A percentile compares a stretch with the other conserved stretches of the same genome.
phyloP scores from a whole-genome alignment of 2,888 invertebrate genomes.

The Ligdia adustata region DNA sequence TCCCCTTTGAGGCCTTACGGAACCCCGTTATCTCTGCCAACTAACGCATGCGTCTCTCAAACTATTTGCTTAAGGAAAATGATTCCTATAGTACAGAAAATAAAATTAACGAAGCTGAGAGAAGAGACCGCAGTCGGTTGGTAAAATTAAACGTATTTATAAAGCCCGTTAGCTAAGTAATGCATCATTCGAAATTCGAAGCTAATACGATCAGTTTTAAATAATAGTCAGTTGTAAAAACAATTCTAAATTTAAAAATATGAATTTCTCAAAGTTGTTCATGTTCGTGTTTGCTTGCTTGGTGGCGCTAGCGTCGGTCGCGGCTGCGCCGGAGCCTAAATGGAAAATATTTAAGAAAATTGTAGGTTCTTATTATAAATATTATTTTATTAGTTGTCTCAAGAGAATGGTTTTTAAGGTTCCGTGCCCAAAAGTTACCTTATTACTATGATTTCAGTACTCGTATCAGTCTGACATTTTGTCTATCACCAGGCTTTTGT shows the following conservation, averaged over 20 bases:
- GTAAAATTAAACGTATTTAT: conserved; percentile 12
- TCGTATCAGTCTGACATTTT: too few species aligned
- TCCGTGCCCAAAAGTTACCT: too few species aligned
- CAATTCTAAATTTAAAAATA: conserved; percentile 34
- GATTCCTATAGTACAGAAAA: not conserved
- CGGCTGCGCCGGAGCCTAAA: conserved; percentile 54
- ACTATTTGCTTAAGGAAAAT: not conserved
- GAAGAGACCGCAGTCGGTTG: not conserved
- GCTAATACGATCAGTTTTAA: conserved; percentile 8
- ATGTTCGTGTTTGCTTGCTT: conserved; percentile 55
- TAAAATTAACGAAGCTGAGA: not conserved
- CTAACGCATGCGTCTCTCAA: not conserved
- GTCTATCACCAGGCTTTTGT: too few species aligned
- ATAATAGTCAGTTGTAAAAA: conserved; percentile 16
- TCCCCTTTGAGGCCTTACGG: conserved; percentile 2
- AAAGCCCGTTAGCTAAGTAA: conserved; percentile 1
- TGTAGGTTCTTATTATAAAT: conserved; percentile 50
- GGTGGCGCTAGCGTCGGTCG: conserved; percentile 47
- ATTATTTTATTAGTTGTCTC: too few species aligned
- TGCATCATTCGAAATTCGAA: conserved; percentile 24
- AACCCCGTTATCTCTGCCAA: conserved; percentile 10
- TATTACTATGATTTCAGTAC: too few species aligned
- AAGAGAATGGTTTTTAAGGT: too few species aligned
- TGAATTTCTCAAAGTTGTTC: conserved; percentile 55
- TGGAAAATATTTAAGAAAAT: conserved; percentile 64